Evolutionary conservation across 2,888 invertebrate genomes (phyloP).

Genomic region (Drosophila koepferae): DNA sequence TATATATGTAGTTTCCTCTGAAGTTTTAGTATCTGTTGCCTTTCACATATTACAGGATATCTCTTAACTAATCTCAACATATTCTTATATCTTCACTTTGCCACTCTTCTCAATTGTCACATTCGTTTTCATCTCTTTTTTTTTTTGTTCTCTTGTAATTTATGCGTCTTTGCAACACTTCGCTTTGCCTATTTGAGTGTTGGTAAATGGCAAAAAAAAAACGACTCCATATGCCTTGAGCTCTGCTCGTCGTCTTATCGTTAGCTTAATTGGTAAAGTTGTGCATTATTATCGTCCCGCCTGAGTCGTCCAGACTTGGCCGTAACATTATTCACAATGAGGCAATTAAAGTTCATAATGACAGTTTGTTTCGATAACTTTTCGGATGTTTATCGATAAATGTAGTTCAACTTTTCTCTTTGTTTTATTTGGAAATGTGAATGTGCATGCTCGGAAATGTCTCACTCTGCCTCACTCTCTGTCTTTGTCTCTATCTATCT

Average conservation of each 20-base stretch:
- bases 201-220: slow-evolving; percentile 3
- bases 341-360: slow-evolving; percentile 41
- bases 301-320: slow-evolving; percentile 18
- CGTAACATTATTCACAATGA: slow-evolving; percentile 22
- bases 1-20: too few relatives aligned
- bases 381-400: slow-evolving; percentile 35
- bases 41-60: neutral
- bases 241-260: slow-evolving; percentile 16
- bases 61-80: neutral
- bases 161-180: slow-evolving; percentile 67
- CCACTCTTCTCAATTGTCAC: neutral
- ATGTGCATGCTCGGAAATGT: neutral
- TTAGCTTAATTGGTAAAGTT: slow-evolving; percentile 70
- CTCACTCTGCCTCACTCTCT: neutral
- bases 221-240: slow-evolving; percentile 5
- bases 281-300: slow-evolving; percentile 20
- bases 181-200: neutral
- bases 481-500: neutral
- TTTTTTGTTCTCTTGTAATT: slow-evolving; percentile 45
- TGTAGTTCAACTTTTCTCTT: neutral
- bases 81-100: neutral
- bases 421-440: too few relatives aligned
- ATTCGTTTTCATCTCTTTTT: neutral
- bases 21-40: neutral
- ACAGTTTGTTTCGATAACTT: slow-evolving; percentile 20